Base-by-base conservation (phyloP, 1,140 invertebrate genomes). In the Ptiloglossa arizonensis region DNA sequence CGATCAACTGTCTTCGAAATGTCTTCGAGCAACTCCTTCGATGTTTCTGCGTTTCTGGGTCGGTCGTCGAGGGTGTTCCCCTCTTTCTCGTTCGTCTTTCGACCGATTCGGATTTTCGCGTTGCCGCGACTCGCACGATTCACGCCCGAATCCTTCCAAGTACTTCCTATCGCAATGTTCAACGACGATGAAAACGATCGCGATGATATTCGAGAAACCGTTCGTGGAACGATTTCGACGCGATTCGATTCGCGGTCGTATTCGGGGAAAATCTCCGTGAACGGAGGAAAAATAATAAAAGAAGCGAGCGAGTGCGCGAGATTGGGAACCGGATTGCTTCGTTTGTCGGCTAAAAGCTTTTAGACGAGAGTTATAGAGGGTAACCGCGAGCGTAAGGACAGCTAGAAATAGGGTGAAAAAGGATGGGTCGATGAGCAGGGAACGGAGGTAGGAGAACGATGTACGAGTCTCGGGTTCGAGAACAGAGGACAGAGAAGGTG, bases 291-390 rank as follows among this genome's bases (percentile, higher is more conserved):
- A 62, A 13, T 2, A 22, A 35, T 22, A 35, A 5, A 46, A 13
- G 41, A n/a, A 41, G 5, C 38, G 71, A n/a, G 32, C 32, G 71
- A 41, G 54, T 32, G 19, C 5, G 29, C 22, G 35, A 41, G 60
- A 73, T 73, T 54, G 38, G 17, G 46, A 29, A n/a, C 17, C 29
- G 22, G 41, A 75, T 46, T 46, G 22, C 8, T 15, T 57, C 72
- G 63, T 69, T 76, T 76, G 73, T 59, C 64, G 38, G 41, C 22
- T 76, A 68, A 76, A 76, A 76, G 64, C 64, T 76, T 76, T 74
- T 56, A 67, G 54, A 29, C 35, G 17, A 38, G 59, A 48, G 29
- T 35, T 48, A 17, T 15, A 27, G 19, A 2, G n/a, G 38, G 9
- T n/a, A 44, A 54, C 32, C 71, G 71, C 46, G 63, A 54, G 60